Conservation (phyloP, 1,140 invertebrate species). For the Nixonia krombeini region DNA sequence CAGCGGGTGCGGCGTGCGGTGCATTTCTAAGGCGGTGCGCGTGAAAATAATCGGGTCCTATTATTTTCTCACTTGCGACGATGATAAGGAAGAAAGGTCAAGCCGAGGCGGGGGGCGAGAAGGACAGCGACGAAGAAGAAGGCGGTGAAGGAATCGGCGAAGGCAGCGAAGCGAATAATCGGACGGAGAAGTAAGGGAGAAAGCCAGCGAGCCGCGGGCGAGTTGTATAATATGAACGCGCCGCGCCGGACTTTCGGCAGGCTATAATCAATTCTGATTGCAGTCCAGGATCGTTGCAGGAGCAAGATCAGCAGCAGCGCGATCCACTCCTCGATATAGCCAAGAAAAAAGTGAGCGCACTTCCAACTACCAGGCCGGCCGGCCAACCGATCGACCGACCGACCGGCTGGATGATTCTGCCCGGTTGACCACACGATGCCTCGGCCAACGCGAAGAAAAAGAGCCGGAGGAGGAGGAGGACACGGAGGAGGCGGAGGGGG, state of each 20-base stretch:
- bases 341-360: conserved; percentile 40
- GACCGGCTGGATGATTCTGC: too few species aligned
- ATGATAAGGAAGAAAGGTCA: too few species aligned
- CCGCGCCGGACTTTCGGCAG: conserved; percentile 68
- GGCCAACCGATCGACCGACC: conserved; percentile 62
- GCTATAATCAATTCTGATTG: conserved; percentile 73
- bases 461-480: conserved; percentile 12
- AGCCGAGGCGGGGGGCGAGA: too few species aligned
- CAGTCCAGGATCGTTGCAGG: conserved; percentile 59
- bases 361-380: conserved; percentile 63
- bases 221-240: conserved; percentile 67
- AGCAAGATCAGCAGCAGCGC: conserved; percentile 39
- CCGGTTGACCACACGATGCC: conserved; percentile 13
- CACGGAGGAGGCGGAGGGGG: conserved; percentile 8
- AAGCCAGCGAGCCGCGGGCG: conserved; percentile 54
- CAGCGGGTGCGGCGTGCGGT: too few species aligned
- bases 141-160: conserved; percentile 35
- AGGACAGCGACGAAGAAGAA: conserved; percentile 13
- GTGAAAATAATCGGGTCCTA: too few species aligned
- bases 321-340: conserved; percentile 66
- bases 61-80: too few species aligned
- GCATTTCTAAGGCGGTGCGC: too few species aligned
- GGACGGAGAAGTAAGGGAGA: conserved; percentile 25
- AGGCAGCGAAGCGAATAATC: conserved; percentile 39
- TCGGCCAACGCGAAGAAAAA: conserved; percentile 7